These are phyloP conservation scores for Crocodylus rhombifer DNA, from an alignment of 2,797 vertebrate genomes.

Conservation along the genomic window DNA sequence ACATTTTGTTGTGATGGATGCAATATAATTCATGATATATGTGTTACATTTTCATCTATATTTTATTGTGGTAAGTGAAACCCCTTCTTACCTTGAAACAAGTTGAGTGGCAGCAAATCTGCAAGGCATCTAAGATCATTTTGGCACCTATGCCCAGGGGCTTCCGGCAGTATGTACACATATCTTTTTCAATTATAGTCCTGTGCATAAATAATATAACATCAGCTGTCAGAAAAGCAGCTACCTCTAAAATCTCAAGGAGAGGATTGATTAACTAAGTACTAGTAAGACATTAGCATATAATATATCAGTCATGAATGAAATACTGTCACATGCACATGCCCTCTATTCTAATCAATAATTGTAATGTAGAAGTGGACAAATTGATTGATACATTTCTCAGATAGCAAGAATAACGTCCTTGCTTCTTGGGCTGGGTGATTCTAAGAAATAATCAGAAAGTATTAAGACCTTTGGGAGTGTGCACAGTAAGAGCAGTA, in stretches of 20 bases:
- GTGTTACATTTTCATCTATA: neutral
- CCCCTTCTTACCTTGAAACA: constrained; percentile 92
- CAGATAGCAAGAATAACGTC: constrained; percentile 1
- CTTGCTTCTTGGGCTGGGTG: neutral
- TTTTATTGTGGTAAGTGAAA: constrained; percentile 49
- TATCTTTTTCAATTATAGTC: constrained; percentile 89
- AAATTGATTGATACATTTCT: constrained; percentile 12
- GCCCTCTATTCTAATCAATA: neutral
- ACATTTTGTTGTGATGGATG: neutral
- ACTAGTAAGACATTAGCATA: constrained; percentile 16
- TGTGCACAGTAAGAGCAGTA: neutral
- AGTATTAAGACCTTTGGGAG: neutral
- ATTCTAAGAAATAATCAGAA: neutral
- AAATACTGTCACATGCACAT: neutral
- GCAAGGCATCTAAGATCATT: constrained; percentile 94
- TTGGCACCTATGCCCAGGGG: constrained; percentile 90
- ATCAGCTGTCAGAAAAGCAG: constrained; percentile 67
- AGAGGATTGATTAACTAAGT: constrained; percentile 33
- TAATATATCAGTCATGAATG: neutral
- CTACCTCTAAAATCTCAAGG: constrained; percentile 32
- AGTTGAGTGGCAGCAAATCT: constrained; percentile 92
- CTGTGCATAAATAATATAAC: constrained; percentile 78
- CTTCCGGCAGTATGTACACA: constrained; percentile 92
- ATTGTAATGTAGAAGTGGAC: neutral
- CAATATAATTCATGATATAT: neutral